A percentile compares a stretch with the other conserved stretches of the same genome.
Conservation (phyloP, 2,888 invertebrate genomes). For the Abrostola triplasia region DNA sequence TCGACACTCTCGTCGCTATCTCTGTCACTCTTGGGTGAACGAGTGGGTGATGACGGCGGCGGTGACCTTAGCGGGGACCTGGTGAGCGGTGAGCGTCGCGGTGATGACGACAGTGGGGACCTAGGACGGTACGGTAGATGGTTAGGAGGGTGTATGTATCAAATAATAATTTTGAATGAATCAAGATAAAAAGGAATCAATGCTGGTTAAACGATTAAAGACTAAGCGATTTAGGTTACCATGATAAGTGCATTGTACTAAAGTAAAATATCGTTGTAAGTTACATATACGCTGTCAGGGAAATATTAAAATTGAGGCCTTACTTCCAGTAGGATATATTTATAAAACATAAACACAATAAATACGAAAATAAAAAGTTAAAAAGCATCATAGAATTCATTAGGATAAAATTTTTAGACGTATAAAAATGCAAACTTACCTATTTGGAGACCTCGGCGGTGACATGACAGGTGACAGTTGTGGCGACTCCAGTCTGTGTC, state of each 20-base stretch:
- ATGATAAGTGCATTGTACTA: too few relatives aligned
- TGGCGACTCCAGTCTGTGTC: slow-evolving; percentile 77
- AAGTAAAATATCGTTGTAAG: too few relatives aligned
- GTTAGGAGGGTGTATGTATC: not conserved
- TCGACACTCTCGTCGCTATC: slow-evolving; percentile 95
- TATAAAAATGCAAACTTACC: slow-evolving; percentile 57
- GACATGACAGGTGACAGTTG: slow-evolving; percentile 78
- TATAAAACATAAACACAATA: too few relatives aligned
- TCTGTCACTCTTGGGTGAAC: slow-evolving; percentile 86
- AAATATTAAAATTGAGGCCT: too few relatives aligned
- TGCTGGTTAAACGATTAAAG: too few relatives aligned
- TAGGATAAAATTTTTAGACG: too few relatives aligned
- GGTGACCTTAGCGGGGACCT: slow-evolving; percentile 75
- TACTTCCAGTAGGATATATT: too few relatives aligned
- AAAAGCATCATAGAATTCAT: too few relatives aligned
- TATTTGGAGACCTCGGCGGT: slow-evolving; percentile 75
- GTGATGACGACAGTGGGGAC: slow-evolving; percentile 72
- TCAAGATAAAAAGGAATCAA: too few relatives aligned
- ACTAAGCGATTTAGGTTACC: too few relatives aligned
- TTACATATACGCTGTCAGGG: too few relatives aligned
- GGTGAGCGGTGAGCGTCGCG: slow-evolving; percentile 66
- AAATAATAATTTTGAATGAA: too few relatives aligned
- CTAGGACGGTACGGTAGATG: slow-evolving; percentile 45
- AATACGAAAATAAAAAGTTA: not conserved
- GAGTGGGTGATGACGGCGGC: slow-evolving; percentile 70